These are phyloP conservation scores for Globodera rostochiensis DNA, from an alignment of 1,140 invertebrate genomes.

Conservation along the genomic window DNA sequence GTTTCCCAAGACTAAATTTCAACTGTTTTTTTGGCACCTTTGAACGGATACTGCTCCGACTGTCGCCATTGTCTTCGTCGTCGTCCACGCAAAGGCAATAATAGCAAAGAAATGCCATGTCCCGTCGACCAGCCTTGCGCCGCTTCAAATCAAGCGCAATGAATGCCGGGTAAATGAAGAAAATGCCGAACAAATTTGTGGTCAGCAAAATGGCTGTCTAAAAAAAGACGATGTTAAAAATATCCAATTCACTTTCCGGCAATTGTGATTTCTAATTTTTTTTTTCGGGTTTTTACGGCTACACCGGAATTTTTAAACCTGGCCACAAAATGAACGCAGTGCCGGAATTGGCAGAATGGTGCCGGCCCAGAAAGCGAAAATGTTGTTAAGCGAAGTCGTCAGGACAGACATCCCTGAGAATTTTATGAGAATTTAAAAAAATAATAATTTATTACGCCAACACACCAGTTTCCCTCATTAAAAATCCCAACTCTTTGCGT, in stretches of 20 bases:
- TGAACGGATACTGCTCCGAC: not conserved
- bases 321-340: slow-evolving; percentile 84
- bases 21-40: too few species aligned
- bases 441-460: not conserved
- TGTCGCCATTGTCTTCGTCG: not conserved
- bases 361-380: slow-evolving; percentile 78
- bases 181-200: slow-evolving; percentile 82
- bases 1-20: too few species aligned
- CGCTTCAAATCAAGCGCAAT: slow-evolving; percentile 84
- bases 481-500: slow-evolving; percentile 64
- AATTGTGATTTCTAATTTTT: too few species aligned
- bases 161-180: slow-evolving; percentile 89
- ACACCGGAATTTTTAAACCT: slow-evolving; percentile 62
- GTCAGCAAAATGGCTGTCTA: slow-evolving; percentile 77
- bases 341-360: slow-evolving; percentile 91
- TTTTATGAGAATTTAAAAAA: slow-evolving; percentile 37
- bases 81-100: slow-evolving; percentile 1
- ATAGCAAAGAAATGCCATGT: slow-evolving; percentile 68
- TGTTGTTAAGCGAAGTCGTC: slow-evolving; percentile 75
- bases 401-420: slow-evolving; percentile 18
- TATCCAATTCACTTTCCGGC: too few species aligned
- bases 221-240: not conserved
- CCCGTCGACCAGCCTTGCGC: slow-evolving; percentile 75
- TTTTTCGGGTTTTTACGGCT: too few species aligned
- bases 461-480: slow-evolving; percentile 63